A percentile compares a stretch with the other conserved stretches of the same genome.
Conservation (phyloP, 2,113 vertebrate species). For the Eptesicus fuscus region DNA sequence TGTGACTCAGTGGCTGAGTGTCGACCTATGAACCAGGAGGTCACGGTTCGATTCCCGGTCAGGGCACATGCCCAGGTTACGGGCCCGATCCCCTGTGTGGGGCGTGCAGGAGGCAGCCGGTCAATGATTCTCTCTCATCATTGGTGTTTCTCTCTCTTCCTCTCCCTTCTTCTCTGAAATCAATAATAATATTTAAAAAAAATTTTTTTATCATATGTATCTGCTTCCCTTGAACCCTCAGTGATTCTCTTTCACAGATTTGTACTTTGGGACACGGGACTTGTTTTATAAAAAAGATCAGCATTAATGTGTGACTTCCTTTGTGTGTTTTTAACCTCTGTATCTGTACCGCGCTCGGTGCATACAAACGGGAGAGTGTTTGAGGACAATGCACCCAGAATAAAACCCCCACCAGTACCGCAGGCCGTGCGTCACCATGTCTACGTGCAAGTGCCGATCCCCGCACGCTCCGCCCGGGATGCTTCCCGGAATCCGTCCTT, state of each 20-base stretch:
- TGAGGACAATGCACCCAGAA: background rate
- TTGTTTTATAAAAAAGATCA: background rate
- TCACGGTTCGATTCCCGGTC: too few species aligned
- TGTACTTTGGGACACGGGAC: background rate
- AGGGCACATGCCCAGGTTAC: too few species aligned
- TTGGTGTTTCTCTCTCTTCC: background rate
- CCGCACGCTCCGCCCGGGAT: background rate
- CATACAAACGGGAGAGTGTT: background rate
- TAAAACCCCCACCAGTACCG: background rate
- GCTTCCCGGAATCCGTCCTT: slow-evolving; percentile 59
- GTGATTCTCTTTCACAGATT: background rate
- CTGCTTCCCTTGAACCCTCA: background rate
- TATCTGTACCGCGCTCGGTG: background rate
- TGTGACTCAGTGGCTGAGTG: too few species aligned
- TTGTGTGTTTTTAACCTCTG: background rate
- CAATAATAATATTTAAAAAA: background rate
- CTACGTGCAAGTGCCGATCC: background rate
- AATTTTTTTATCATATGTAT: too few species aligned
- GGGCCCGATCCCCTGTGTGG: too few species aligned
- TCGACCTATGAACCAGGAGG: too few species aligned
- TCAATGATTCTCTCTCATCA: too few species aligned
- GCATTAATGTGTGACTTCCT: background rate
- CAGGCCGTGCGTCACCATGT: background rate
- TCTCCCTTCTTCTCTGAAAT: background rate
- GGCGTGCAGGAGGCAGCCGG: too few species aligned